A percentile compares a stretch with the other conserved stretches of the same genome.
phyloP scores from a whole-genome alignment of 2,113 vertebrate species.

The Geococcyx californianus region DNA sequence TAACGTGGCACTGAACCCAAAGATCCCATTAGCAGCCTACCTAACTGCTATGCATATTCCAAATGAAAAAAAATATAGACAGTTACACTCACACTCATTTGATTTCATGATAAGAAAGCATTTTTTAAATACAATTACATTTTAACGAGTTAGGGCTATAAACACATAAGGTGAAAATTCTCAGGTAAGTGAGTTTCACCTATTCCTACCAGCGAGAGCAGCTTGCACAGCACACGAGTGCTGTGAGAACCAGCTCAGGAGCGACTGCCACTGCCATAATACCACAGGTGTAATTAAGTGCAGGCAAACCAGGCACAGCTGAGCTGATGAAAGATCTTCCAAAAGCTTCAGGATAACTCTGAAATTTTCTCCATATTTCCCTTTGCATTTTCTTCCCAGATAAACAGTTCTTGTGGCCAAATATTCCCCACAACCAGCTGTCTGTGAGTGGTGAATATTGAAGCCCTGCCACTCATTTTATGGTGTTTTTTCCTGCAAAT shows the following conservation, averaged over 20 bases:
- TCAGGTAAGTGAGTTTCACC: neutral
- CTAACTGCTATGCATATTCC: rapidly evolving
- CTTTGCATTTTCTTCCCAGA: neutral
- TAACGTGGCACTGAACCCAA: neutral
- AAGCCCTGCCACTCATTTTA: neutral
- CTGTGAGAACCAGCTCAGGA: neutral
- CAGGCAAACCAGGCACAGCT: neutral
- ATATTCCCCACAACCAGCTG: neutral
- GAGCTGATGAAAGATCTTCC: neutral
- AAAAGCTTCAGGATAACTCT: neutral
- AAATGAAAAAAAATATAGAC: rapidly evolving
- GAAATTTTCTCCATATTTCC: rapidly evolving
- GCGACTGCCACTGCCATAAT: rapidly evolving
- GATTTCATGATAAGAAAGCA: neutral
- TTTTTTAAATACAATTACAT: neutral
- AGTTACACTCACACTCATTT: neutral
- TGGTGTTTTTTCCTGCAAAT: neutral
- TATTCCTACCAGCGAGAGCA: rapidly evolving
- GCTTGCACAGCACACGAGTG: neutral
- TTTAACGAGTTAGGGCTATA: neutral
- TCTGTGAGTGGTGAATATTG: too few species aligned
- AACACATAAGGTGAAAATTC: neutral
- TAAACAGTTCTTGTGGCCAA: neutral
- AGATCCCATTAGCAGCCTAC: neutral
- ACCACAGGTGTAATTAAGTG: neutral